Base-by-base conservation (phyloP, 2,888 invertebrate genomes). In the Andrena bucephala region DNA sequence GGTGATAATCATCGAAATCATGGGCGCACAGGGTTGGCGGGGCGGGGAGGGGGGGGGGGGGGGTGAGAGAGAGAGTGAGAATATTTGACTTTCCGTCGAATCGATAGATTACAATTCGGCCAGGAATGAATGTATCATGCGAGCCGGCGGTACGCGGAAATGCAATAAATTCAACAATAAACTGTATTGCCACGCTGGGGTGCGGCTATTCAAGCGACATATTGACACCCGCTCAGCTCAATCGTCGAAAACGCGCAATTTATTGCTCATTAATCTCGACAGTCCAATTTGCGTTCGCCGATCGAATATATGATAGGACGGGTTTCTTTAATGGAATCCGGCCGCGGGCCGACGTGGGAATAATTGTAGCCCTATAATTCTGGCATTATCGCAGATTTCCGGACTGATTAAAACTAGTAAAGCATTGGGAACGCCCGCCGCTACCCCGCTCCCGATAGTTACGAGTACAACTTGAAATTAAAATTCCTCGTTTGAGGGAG, bases 141-240 rank as follows among this genome's bases (percentile, higher is more conserved):
- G 62, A 77, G 42, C 65, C 65, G 70, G 20, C 62, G 60, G 48
- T 59, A 60, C 66, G 60, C 74, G 74, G 81, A 85, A 74, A 73
- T 72, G 82, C 80, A 85, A 85, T 87, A 85, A 87, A 87, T 83
- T 85, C 71, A 74, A 85, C 82, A 81, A 77, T 81, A 83, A 86
- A 83, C 83, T 80, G 76, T 83, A 80, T 83, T 77, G 77, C 70
- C 70, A 71, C 24, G 33, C 33, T 54, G 71, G 59, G 66, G 75
- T 77, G 73, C 75, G 77, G 75, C 73, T 79, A 66, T 83, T 83
- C 76, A 74, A 69, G 50, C 79, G 69, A 88, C 69, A 76, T 83
- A 85, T 87, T 82, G 83, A 79, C 81, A 83, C 69, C 73, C 82
- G 74, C 74, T 72, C 81, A 63, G 52, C 67, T 83, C 79, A 63